Base-by-base conservation (phyloP, 2,797 vertebrate species). In the Gobionotothen gibberifrons region DNA sequence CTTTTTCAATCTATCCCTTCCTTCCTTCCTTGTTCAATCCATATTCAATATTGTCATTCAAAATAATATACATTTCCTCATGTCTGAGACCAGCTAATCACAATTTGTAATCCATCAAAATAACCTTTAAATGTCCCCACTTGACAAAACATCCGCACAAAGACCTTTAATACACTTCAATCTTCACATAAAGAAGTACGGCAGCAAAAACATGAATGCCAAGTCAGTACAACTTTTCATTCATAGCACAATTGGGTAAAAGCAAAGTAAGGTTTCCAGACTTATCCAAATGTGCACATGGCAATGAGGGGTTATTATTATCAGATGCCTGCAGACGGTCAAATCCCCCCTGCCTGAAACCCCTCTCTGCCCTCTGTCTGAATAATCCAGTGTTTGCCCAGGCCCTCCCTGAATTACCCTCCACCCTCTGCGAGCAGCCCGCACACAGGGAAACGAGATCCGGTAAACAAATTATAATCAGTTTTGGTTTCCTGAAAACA, bases 401-500 rank as follows among this genome's bases (percentile, higher is more conserved):
- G 69, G 62, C 60, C 73, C 60, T 2, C 57, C 73, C 63, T 2
- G 3, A 42, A 7, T 62, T 51, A 74, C 56, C 53, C 62, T 11
- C 13, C 51, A 49, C 72, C 36, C 53, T 69, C 64, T 43, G n/a
- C 48, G 63, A 57, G 7, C 52, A 40, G 67, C 26, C 32, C n/a
- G 26, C 6, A 26, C 76, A 83, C 40, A 44, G 46, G 11, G 19
- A 57, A 69, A 76, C 47, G 13, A 36, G 11, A 75, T 69, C 58
- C 61, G 76, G 56, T 63, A 79, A 82, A 78, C 74, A 76, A 58
- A 78, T 61, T 67, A 40, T 83, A 59, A 83, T 89, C 76, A 81
- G 61, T 75, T 14, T 54, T 63, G 22, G n/a, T 79, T 79, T 82
- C 21, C 42, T 66, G 49, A 82, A 85, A 82, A 81, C 48, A 29